phyloP scores from a whole-genome alignment of 2,113 vertebrate species.

The Lagopus muta region DNA sequence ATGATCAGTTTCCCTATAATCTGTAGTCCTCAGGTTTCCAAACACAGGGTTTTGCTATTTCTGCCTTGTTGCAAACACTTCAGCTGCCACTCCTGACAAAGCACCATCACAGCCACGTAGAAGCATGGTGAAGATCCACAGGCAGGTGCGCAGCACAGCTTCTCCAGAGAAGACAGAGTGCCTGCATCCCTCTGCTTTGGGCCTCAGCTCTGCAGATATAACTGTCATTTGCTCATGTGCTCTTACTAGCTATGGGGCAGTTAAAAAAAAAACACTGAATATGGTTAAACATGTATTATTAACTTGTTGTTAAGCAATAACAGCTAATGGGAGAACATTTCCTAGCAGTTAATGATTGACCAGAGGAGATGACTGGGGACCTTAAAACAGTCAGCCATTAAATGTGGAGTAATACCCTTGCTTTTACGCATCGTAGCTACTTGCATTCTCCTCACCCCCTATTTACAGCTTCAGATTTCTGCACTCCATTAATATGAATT shows the following conservation, averaged over 20 bases:
- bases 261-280: constrained; percentile 40
- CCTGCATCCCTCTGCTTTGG: neutral
- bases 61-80: neutral
- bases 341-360: constrained; percentile 43
- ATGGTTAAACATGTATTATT: constrained; percentile 31
- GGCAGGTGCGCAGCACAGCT: neutral
- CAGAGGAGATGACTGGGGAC: constrained; percentile 20
- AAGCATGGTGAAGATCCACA: neutral
- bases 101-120: rapidly evolving
- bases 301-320: constrained; percentile 43
- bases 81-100: neutral
- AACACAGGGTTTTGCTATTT: neutral
- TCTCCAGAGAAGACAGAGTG: neutral
- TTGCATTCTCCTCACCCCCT: neutral
- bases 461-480: neutral
- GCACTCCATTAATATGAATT: neutral
- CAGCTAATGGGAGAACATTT: constrained; percentile 40
- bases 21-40: neutral
- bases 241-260: neutral
- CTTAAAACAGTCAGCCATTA: constrained; percentile 20
- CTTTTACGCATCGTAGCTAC: neutral
- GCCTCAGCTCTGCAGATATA: neutral
- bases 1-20: neutral
- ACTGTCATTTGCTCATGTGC: neutral
- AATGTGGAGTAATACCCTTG: constrained; percentile 22